Evolutionary conservation across 2,113 vertebrate genomes (phyloP).

Genomic region (Nettapus auritus): DNA sequence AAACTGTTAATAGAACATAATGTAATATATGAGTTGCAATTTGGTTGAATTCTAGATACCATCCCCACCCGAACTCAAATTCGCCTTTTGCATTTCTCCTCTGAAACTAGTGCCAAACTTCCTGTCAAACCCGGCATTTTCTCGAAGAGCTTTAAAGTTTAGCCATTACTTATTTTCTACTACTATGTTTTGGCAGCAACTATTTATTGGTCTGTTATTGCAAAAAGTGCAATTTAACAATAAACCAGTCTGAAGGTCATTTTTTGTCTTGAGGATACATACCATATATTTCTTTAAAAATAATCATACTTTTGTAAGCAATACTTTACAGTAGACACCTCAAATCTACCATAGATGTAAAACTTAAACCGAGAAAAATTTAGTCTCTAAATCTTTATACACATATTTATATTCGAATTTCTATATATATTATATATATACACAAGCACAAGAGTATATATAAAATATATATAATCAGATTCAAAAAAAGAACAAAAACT

Average conservation of each 20-base stretch:
- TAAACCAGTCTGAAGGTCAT: slow-evolving; percentile 85
- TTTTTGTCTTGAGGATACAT: slow-evolving; percentile 83
- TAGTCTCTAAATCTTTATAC: slow-evolving; percentile 84
- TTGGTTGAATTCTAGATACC: slow-evolving; percentile 76
- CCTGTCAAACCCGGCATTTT: slow-evolving; percentile 57
- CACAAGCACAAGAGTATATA: slow-evolving; percentile 83
- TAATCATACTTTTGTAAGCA: slow-evolving; percentile 85
- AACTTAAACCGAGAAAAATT: slow-evolving; percentile 86
- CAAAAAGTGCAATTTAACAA: slow-evolving; percentile 84
- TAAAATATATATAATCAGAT: slow-evolving; percentile 88
- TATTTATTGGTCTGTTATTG: slow-evolving; percentile 83
- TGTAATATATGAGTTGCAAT: slow-evolving; percentile 70
- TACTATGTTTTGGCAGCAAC: slow-evolving; percentile 79
- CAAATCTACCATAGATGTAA: slow-evolving; percentile 87
- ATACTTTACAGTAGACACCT: slow-evolving; percentile 88
- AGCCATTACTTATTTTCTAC: slow-evolving; percentile 72
- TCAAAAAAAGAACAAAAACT: slow-evolving; percentile 84
- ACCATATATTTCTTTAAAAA: slow-evolving; percentile 88
- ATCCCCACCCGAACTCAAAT: slow-evolving; percentile 43
- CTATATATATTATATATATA: slow-evolving; percentile 87
- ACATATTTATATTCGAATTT: slow-evolving; percentile 83
- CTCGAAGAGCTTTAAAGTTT: slow-evolving; percentile 65
- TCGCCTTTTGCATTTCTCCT: slow-evolving; percentile 26
- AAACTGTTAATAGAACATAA: slow-evolving; percentile 48
- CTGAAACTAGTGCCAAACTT: slow-evolving; percentile 64